Evolutionary conservation across 2,113 vertebrate species (phyloP).

Genomic region (Tachuris rubrigastra): DNA sequence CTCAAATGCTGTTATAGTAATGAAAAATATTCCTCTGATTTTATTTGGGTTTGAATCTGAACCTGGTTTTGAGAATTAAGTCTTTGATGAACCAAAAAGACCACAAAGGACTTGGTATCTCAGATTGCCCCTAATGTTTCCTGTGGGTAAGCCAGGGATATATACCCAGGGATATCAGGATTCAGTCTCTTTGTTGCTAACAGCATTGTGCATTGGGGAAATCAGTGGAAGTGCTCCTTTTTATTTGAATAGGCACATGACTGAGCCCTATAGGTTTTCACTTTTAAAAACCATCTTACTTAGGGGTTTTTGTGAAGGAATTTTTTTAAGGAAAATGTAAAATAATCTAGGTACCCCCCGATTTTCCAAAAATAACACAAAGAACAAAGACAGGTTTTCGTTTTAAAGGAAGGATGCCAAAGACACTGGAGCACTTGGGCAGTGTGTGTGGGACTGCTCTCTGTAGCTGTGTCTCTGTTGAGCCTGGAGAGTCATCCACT

Average conservation of each 20-base stretch:
- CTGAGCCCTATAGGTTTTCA: neutral
- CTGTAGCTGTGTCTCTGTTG: neutral
- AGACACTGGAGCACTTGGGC: neutral
- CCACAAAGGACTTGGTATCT: neutral
- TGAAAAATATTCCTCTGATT: neutral
- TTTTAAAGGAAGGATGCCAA: neutral
- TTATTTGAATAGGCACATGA: neutral
- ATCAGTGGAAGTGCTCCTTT: neutral
- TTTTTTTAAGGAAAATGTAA: neutral
- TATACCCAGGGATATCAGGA: neutral
- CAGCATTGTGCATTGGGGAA: fast-evolving
- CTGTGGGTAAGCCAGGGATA: neutral
- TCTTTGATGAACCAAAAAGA: neutral
- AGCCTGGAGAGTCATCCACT: neutral
- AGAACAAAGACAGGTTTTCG: neutral
- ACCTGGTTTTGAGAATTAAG: neutral
- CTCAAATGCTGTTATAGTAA: neutral
- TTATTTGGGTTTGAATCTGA: neutral
- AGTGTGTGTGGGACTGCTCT: neutral
- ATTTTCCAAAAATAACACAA: neutral
- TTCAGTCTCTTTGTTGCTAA: neutral
- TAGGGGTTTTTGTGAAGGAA: neutral
- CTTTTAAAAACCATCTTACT: neutral
- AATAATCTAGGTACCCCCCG: fast-evolving
- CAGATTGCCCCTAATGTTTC: neutral